These are phyloP conservation scores for Erannis defoliaria DNA, from an alignment of 2,888 invertebrate species.

Conservation along the genomic window DNA sequence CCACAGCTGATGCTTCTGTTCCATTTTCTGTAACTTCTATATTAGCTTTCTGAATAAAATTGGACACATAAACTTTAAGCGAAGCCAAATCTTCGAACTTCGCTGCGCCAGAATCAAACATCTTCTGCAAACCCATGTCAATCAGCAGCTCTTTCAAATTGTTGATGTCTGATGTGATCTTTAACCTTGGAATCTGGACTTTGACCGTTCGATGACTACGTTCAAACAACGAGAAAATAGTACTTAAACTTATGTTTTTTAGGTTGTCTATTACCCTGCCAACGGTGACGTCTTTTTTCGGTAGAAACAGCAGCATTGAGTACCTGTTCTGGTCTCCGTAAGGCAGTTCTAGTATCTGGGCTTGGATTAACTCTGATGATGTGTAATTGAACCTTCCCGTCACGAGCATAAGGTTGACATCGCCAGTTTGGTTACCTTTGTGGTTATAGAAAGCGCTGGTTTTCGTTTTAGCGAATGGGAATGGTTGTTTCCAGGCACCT, in stretches of 20 bases:
- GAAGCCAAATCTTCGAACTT: conserved; percentile 61
- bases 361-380: conserved; percentile 53
- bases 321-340: conserved; percentile 72
- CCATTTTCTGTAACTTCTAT: conserved; percentile 77
- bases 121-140: conserved; percentile 71
- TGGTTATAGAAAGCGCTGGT: conserved; percentile 65
- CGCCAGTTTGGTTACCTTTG: conserved; percentile 58
- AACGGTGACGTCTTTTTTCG: conserved; percentile 74
- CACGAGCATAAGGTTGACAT: conserved; percentile 70
- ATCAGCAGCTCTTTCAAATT: conserved; percentile 76
- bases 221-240: conserved; percentile 76
- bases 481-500: conserved; percentile 67
- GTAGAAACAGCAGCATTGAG: conserved; percentile 89
- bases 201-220: conserved; percentile 73
- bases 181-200: conserved; percentile 88
- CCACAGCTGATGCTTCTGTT: conserved; percentile 61
- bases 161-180: conserved; percentile 78
- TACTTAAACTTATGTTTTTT: conserved; percentile 70
- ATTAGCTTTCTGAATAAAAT: conserved; percentile 74
- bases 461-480: conserved; percentile 63
- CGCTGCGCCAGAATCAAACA: conserved; percentile 64
- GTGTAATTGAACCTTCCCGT: conserved; percentile 55
- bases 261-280: conserved; percentile 80
- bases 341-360: conserved; percentile 69
- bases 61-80: conserved; percentile 60